Evolutionary conservation across 2,113 vertebrate genomes (phyloP).

Genomic region (Amblyornis subalaris): DNA sequence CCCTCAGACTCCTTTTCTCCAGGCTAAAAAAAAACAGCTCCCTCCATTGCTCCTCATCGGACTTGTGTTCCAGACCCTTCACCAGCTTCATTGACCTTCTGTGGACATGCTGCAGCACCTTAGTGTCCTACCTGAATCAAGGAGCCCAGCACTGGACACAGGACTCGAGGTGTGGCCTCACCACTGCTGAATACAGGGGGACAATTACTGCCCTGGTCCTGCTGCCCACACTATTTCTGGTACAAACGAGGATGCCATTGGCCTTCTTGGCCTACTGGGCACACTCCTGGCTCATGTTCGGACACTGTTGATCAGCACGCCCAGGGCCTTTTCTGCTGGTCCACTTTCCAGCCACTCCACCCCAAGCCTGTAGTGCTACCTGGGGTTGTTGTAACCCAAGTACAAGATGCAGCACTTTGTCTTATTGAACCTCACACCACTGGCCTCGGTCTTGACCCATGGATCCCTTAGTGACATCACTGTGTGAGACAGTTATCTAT

Average conservation of each 20-base stretch:
- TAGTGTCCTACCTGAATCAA: rapidly evolving
- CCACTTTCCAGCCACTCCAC: not conserved
- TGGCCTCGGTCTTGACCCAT: not conserved
- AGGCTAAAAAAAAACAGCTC: not conserved
- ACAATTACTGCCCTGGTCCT: not conserved
- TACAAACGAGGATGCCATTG: not conserved
- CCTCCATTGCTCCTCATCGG: not conserved
- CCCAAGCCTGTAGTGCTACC: not conserved
- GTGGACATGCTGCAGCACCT: rapidly evolving
- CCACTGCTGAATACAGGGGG: rapidly evolving
- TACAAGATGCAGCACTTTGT: not conserved
- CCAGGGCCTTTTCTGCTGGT: not conserved
- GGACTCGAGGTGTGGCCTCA: rapidly evolving
- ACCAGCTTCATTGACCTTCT: rapidly evolving
- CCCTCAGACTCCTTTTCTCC: not conserved
- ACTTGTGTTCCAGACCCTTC: not conserved
- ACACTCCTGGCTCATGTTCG: not conserved
- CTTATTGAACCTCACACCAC: not conserved
- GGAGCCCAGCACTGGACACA: not conserved
- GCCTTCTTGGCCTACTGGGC: not conserved
- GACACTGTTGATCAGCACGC: rapidly evolving
- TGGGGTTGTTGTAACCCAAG: not conserved
- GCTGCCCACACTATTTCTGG: not conserved
- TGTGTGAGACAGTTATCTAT: not conserved
- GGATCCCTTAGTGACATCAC: not conserved